A percentile compares a stretch with the other conserved stretches of the same genome.
These are phyloP conservation scores for Neofelis nebulosa DNA, from an alignment of 2,113 vertebrate species.

Conservation along the genomic window DNA sequence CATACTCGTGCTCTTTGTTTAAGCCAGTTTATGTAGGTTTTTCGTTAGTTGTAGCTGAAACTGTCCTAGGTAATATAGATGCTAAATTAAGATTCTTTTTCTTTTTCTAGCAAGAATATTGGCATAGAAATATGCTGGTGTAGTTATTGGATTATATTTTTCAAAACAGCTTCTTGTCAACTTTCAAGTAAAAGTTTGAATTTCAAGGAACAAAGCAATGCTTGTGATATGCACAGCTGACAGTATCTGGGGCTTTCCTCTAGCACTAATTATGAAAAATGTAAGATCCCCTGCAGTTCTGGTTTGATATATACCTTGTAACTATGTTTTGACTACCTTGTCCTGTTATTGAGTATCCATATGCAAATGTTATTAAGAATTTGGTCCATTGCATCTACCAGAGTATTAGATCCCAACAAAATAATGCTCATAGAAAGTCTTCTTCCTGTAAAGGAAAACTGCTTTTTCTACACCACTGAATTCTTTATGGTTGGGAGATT, in stretches of 20 bases:
- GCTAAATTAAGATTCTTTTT: not conserved
- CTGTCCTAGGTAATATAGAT: not conserved
- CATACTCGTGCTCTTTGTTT: not conserved
- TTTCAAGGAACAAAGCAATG: not conserved
- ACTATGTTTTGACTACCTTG: not conserved
- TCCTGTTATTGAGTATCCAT: not conserved
- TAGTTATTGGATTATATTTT: not conserved
- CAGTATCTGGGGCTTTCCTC: not conserved
- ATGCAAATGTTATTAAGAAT: not conserved
- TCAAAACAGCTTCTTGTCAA: not conserved
- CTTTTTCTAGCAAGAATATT: not conserved
- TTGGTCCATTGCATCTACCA: not conserved
- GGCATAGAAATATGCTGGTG: not conserved
- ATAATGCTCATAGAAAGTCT: not conserved
- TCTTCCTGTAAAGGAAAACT: not conserved
- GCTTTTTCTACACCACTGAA: slow-evolving; percentile 21
- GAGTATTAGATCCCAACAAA: not conserved
- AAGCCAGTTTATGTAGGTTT: not conserved
- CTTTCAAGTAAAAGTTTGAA: not conserved
- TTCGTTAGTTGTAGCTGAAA: not conserved
- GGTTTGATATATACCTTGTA: not conserved
- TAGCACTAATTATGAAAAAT: not conserved
- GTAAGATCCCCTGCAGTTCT: not conserved
- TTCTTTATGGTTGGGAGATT: not conserved
- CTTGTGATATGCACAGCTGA: not conserved